Base-by-base conservation (phyloP, 92 coral and sea anemone species). In the Zoanthus solanderi region DNA sequence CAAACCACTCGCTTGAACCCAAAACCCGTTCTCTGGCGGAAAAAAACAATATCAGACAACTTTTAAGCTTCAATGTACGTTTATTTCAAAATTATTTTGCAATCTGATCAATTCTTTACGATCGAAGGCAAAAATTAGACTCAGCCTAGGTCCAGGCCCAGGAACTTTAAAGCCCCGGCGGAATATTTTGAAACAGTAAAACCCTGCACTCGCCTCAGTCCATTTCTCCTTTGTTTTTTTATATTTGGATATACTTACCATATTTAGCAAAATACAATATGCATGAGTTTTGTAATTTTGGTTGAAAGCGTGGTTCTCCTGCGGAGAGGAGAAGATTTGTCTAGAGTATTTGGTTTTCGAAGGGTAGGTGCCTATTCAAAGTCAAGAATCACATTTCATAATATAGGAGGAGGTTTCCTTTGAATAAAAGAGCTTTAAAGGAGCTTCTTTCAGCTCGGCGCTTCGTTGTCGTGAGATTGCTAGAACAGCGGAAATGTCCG, bases 331-430 rank as follows among this genome's bases (percentile, higher is more conserved):
- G 16, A 7, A 81, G 75, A 65, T 77, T 81, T 81, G 75, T 66
- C 46, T 81, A 73, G 50, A 58, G 17, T 63, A 71, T 85, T 66
- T 79, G 87, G 78, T 50, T 69, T 50, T 30, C 47, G 46, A 23
- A 79, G 87, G 79, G 58, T 90, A 72, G 87, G 87, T 78, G 67
- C 73, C 16, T 69, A 69, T 85, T 81, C 75, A 28, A 50, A 81
- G 50, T 9, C 18, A 45, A 48, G 75, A 66, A 46, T 44, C 75
- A 12, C 37, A 5, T 67, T 65, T 44, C 23, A 9, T 9, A 10
- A 44, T 28, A 65, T 13, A 66, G 74, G 72, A 11, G 5, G 44
- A 65, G 6, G 60, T 28, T 63, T 28, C 11, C 44, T 66, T 61
- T 79, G 84, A 58, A 37, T 9, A 15, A 58, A 17, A 47, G 72